Evolutionary conservation across 2,797 vertebrate species (phyloP).

Genomic region (Cossypha polioptera): DNA sequence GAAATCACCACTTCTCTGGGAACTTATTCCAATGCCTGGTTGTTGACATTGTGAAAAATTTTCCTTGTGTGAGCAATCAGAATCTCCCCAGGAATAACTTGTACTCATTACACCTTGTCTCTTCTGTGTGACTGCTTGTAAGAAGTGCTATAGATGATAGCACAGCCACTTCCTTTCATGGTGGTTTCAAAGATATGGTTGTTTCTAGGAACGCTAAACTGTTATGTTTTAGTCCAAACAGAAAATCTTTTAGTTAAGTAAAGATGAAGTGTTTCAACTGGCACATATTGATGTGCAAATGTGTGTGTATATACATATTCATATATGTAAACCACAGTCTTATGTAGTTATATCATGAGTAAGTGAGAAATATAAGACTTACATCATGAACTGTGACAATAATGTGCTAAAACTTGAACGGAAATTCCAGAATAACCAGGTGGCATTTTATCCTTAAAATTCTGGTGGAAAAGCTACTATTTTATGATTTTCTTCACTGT

Average conservation of each 20-base stretch:
- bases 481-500: neutral
- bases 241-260: neutral
- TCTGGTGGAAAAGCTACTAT: neutral
- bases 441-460: neutral
- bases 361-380: neutral
- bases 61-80: neutral
- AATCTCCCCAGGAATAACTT: neutral
- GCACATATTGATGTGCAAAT: neutral
- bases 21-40: neutral
- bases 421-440: neutral
- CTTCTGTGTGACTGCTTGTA: neutral
- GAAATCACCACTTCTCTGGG: neutral
- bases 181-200: neutral
- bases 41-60: neutral
- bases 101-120: neutral
- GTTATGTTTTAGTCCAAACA: neutral
- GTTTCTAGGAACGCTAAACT: neutral
- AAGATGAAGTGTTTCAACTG: neutral
- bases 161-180: neutral
- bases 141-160: neutral
- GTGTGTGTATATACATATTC: neutral
- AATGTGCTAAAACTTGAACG: fast-evolving
- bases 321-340: neutral
- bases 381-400: neutral
- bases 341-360: neutral